Base-by-base conservation (phyloP, 2,888 invertebrate species). In the Meghimatium bilineatum region DNA sequence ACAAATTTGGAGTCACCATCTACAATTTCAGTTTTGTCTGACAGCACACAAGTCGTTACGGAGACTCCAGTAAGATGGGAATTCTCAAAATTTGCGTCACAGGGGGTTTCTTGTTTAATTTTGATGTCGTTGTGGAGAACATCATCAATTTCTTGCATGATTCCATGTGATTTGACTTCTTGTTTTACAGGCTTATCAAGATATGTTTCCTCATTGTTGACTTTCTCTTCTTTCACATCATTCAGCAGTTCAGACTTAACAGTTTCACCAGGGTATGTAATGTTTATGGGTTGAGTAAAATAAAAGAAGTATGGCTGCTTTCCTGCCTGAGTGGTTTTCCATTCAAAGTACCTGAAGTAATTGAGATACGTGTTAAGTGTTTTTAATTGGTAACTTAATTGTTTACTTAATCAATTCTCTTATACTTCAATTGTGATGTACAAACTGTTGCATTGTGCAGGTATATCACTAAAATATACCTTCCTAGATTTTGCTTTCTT, bases 301-400 rank as follows among this genome's bases (percentile, higher is more conserved):
- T 85, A 84, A 49, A 85, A 82, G 60, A 83, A 85, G 67, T 75
- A 87, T 29, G 87, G 86, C 78, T 87, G 86, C 71, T 87, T 86
- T 56, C 82, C 82, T 17, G 80, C 63, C 49, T 67, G 76, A 23
- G 34, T 79, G 44, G 82, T 78, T 63, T 85, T 85, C 87, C 87
- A 87, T 67, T 86, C 86, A 74, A 76, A 85, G 66, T 85, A 86
- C 26, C 85, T 85, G 78, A n/a, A 66, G 38, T 14, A 71, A 44
- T 44, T 29, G 12, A 34, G 20, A 34, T 17, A 34, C 44, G 12
- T 44, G n/a, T n/a, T n/a, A n/a, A n/a, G n/a, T n/a, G n/a, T n/a
- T n/a, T n/a, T n/a, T n/a, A n/a, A n/a, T n/a, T n/a, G n/a, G n/a
- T n/a, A n/a, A n/a, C n/a, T n/a, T n/a, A n/a, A n/a, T n/a, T n/a